A percentile compares a stretch with the other conserved stretches of the same genome.
Conservation (phyloP, 2,888 invertebrate genomes). For the Quadroppia sp. region DNA sequence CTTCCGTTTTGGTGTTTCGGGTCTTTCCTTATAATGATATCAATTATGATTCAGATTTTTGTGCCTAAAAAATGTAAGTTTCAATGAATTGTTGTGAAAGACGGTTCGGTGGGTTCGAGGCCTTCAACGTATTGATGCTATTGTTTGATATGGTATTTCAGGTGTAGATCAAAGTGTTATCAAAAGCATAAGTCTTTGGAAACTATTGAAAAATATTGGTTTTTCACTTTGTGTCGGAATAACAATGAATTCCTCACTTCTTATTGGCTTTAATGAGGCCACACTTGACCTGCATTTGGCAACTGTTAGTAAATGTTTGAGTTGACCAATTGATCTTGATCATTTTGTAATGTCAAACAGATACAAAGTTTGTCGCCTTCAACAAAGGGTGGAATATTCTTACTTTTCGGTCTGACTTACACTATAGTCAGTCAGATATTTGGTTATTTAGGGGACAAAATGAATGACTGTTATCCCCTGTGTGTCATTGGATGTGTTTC, state of each 20-base stretch:
- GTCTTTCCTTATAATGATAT: not conserved
- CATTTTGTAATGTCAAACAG: not conserved
- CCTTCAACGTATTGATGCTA: not conserved
- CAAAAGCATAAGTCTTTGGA: not conserved
- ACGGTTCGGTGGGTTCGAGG: too few species aligned
- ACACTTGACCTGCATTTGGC: slow-evolving; percentile 2
- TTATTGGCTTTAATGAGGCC: slow-evolving; percentile 6
- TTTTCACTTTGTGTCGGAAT: not conserved
- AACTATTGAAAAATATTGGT: not conserved
- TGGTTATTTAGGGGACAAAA: not conserved
- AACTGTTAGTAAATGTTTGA: not conserved
- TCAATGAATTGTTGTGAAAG: not conserved
- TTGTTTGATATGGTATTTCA: not conserved
- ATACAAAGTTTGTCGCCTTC: not conserved
- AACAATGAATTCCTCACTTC: not conserved
- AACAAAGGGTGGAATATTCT: not conserved
- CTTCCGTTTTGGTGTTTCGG: slow-evolving; percentile 10
- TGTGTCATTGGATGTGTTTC: not conserved
- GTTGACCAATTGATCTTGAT: too few species aligned
- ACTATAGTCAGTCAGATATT: not conserved
- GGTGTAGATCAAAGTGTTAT: not conserved
- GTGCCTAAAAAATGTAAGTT: not conserved
- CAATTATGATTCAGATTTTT: not conserved
- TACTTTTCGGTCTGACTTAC: not conserved
- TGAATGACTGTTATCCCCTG: not conserved